Evolutionary conservation across 2,797 vertebrate species (phyloP).

Genomic region (Limosa lapponica): DNA sequence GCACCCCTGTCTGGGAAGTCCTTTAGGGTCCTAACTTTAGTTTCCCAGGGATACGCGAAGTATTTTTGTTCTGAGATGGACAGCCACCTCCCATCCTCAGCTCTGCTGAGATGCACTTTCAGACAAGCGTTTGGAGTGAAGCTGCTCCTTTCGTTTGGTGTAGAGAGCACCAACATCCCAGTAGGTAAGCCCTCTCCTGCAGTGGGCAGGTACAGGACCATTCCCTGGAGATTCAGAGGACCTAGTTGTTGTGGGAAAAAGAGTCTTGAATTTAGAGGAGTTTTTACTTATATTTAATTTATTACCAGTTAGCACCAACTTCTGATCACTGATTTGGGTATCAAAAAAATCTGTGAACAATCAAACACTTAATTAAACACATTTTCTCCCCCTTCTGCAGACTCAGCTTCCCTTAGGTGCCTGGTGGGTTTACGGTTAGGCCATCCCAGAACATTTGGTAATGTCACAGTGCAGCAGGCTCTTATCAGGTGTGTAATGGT

Average conservation of each 20-base stretch:
- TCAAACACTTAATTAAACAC: neutral
- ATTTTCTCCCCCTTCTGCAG: neutral
- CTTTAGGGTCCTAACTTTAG: neutral
- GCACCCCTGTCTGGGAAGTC: neutral
- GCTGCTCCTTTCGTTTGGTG: neutral
- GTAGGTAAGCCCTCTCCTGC: neutral
- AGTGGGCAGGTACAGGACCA: neutral
- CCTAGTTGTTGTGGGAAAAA: neutral
- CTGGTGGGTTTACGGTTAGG: accelerated
- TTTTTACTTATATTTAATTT: neutral
- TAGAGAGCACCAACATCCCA: neutral
- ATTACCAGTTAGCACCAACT: neutral
- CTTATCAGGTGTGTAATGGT: neutral
- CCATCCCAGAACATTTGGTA: neutral
- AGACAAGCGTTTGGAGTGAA: neutral
- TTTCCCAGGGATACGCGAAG: neutral
- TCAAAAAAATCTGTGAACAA: neutral
- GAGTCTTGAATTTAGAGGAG: neutral
- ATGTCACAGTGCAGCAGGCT: neutral
- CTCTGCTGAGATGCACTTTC: neutral
- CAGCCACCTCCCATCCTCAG: neutral
- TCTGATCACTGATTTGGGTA: neutral
- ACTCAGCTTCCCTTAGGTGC: neutral
- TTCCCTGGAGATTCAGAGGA: neutral
- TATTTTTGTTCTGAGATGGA: neutral